These are phyloP conservation scores for Siniperca obscura DNA, from an alignment of 2,797 vertebrate genomes.

Conservation along the genomic window DNA sequence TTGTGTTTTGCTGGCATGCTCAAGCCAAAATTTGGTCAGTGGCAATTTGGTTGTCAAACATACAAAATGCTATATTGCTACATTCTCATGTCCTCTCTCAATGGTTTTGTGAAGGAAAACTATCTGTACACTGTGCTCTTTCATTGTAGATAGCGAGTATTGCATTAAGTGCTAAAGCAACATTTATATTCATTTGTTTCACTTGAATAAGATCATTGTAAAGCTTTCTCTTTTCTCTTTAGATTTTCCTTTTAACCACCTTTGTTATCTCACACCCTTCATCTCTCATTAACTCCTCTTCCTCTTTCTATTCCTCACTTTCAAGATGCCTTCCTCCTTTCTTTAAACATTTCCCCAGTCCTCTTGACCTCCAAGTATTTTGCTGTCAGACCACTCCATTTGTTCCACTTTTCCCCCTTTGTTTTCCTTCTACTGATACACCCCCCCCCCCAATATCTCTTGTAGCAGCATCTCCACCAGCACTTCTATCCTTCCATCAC, in stretches of 20 bases:
- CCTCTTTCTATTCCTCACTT: slow-evolving; percentile 16
- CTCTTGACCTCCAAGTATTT: slow-evolving; percentile 49
- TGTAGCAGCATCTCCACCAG: slow-evolving; percentile 46
- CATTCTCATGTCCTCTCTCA: not conserved
- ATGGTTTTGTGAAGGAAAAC: slow-evolving; percentile 8
- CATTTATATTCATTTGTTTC: slow-evolving; percentile 36
- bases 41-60: slow-evolving; percentile 9
- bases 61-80: not conserved
- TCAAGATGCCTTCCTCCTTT: slow-evolving; percentile 6
- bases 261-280: slow-evolving; percentile 30
- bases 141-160: not conserved
- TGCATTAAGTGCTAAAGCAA: slow-evolving; percentile 22
- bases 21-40: not conserved
- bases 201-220: slow-evolving; percentile 5
- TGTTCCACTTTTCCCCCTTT: slow-evolving; percentile 22
- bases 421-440: slow-evolving; percentile 20
- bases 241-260: slow-evolving; percentile 20
- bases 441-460: slow-evolving; percentile 41
- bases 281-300: slow-evolving; percentile 28
- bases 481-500: slow-evolving; percentile 67
- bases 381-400: slow-evolving; percentile 30
- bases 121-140: slow-evolving; percentile 10
- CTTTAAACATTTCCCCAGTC: slow-evolving; percentile 33
- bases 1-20: not conserved
- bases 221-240: slow-evolving; percentile 7